Base-by-base conservation (phyloP, 2,888 invertebrate species). In the Zaprionus lineosus region DNA sequence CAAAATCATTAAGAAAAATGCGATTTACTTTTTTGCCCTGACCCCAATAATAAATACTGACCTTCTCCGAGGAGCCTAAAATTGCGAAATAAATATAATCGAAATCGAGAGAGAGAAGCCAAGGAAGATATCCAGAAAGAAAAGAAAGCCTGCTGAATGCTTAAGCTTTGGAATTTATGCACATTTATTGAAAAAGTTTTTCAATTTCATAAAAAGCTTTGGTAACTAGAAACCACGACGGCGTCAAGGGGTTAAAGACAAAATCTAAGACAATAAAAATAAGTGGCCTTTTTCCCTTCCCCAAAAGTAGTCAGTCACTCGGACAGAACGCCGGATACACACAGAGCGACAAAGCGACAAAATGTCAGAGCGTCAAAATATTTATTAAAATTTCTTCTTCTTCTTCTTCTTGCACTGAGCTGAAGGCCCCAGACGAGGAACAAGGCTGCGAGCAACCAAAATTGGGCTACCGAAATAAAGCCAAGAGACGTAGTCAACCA, bases 171-270 rank as follows among this genome's bases (percentile, higher is more conserved):
- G 24, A 75, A 73, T 61, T 68, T 70, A 62, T 70, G 67, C 82
- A 48, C 36, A 70, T 63, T 84, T 83, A 88, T 88, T 88, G 87
- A 84, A 88, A 88, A 88, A 88, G 58, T 88, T 88, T 88, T 88
- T 83, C 84, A 87, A 86, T 86, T 86, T 84, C 59, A 67, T 53
- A 78, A 67, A 82, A 67, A 83, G 85, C 82, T 69, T 66, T 64
- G 39, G 39, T 43, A 83, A 65, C 57, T 62, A 24, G 6, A 60
- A 57, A 44, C 65, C 56, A 69, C 55, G 37, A 61, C 66, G 56
- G 51, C 50, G 26, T 46, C 47, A 78, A 81, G 75, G 86, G 83
- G 66, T 76, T 81, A 64, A 61, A 53, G 48, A 56, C 53, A 61
- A 39, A 62, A 39, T n/a, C 37, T 47, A 69, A 75, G 65, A 79